These are phyloP conservation scores for Troglohyphantes excavatus DNA, from an alignment of 2,888 invertebrate genomes.

Conservation along the genomic window DNA sequence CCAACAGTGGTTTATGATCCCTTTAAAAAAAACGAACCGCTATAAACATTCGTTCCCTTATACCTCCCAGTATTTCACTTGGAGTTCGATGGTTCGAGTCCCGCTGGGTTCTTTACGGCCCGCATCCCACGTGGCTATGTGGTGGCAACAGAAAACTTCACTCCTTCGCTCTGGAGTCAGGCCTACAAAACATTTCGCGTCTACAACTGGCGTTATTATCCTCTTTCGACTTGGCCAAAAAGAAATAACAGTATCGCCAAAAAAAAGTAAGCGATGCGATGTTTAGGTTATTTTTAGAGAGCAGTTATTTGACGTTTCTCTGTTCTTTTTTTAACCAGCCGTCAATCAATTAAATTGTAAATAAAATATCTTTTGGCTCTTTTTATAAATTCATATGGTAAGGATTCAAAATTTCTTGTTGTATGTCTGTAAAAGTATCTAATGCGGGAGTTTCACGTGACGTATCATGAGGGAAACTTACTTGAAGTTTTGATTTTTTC, in stretches of 20 bases:
- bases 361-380: too few species aligned
- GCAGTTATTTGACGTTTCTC: too few species aligned
- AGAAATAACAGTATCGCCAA: background rate
- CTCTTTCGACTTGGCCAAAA: conserved; percentile 12
- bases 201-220: conserved; percentile 31
- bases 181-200: conserved; percentile 57
- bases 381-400: too few species aligned
- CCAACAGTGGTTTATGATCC: conserved; percentile 39
- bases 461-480: too few species aligned
- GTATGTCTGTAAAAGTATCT: too few species aligned
- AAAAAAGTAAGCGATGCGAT: background rate
- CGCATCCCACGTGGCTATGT: conserved; percentile 51
- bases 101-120: conserved; percentile 66
- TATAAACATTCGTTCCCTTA: background rate
- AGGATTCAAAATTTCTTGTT: too few species aligned
- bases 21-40: background rate
- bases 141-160: conserved; percentile 63
- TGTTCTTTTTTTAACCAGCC: too few species aligned
- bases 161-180: conserved; percentile 10
- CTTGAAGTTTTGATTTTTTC: too few species aligned
- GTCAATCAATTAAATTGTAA: too few species aligned
- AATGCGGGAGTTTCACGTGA: too few species aligned
- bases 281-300: background rate
- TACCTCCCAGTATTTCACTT: conserved; percentile 45
- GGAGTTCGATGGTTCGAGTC: conserved; percentile 32